These are phyloP conservation scores for Sycophila texana DNA, from an alignment of 2,888 invertebrate genomes.

Conservation along the genomic window DNA sequence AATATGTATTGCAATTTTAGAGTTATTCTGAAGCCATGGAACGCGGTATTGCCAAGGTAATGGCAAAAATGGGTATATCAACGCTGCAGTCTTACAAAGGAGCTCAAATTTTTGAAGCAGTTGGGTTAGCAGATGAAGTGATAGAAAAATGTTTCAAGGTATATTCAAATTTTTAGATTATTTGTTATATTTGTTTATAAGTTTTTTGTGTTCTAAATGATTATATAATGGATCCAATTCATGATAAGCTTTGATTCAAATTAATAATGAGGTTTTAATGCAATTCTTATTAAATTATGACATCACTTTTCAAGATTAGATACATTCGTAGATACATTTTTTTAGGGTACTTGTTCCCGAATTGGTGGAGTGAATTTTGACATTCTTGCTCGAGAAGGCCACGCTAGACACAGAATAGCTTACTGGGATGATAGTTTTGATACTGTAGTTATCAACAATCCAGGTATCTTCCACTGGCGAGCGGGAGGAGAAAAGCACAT, in stretches of 20 bases:
- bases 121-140: conserved; percentile 94
- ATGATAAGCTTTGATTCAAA: conserved; percentile 66
- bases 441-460: conserved; percentile 86
- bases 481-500: conserved; percentile 98
- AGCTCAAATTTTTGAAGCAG: conserved; percentile 99
- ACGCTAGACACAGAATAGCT: conserved; percentile 87
- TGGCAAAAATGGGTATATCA: conserved; percentile 99
- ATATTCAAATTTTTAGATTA: conserved; percentile 76
- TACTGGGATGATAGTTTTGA: conserved; percentile 84
- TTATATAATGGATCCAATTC: conserved; percentile 70
- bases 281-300: background rate
- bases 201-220: conserved; percentile 57
- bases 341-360: conserved; percentile 81
- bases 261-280: conserved; percentile 33
- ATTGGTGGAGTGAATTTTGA: conserved; percentile 95
- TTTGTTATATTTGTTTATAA: conserved; percentile 21
- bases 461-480: conserved; percentile 97
- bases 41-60: conserved; percentile 92
- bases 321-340: conserved; percentile 41
- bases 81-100: conserved; percentile 99
- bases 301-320: conserved; percentile 1
- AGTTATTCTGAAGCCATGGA: conserved; percentile 94
- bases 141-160: conserved; percentile 94
- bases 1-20: conserved; percentile 65
- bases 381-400: conserved; percentile 89